Conservation (phyloP, 2,113 vertebrate genomes). For the Zosterops hypoxanthus region DNA sequence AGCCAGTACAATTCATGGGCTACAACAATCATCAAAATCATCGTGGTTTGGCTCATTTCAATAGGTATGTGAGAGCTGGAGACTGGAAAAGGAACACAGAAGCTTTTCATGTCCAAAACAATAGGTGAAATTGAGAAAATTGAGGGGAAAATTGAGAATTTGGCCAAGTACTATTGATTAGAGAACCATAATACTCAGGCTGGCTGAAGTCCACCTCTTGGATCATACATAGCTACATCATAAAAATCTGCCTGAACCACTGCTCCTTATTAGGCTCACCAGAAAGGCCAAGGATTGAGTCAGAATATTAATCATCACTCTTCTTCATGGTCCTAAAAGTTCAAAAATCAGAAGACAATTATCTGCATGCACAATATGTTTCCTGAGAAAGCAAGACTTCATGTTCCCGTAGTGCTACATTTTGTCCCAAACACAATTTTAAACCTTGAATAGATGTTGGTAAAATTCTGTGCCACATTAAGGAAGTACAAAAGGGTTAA, state of each 20-base stretch:
- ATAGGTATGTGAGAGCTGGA: conserved; percentile 81
- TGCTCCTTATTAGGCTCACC: background rate
- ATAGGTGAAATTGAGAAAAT: background rate
- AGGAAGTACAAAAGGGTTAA: background rate
- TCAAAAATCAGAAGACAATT: background rate
- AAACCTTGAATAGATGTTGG: background rate
- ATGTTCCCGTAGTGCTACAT: background rate
- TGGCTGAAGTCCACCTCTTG: background rate
- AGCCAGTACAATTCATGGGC: conserved; percentile 94
- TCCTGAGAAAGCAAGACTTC: background rate
- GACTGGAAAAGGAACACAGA: background rate
- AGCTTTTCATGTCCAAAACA: background rate
- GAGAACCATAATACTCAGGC: background rate
- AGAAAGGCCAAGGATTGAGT: background rate
- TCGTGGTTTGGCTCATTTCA: conserved; percentile 95
- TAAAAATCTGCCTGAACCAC: background rate
- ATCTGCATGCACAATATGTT: background rate
- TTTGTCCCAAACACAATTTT: background rate
- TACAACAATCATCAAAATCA: conserved; percentile 91
- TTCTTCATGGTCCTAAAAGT: background rate
- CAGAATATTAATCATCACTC: background rate
- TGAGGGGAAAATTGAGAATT: background rate
- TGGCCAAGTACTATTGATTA: background rate
- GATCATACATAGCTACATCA: background rate
- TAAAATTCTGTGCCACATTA: background rate